Evolutionary conservation across 2,888 invertebrate genomes (phyloP), one percentile per base, ranked within the genome.

Genomic region (Mermis nigrescens): DNA sequence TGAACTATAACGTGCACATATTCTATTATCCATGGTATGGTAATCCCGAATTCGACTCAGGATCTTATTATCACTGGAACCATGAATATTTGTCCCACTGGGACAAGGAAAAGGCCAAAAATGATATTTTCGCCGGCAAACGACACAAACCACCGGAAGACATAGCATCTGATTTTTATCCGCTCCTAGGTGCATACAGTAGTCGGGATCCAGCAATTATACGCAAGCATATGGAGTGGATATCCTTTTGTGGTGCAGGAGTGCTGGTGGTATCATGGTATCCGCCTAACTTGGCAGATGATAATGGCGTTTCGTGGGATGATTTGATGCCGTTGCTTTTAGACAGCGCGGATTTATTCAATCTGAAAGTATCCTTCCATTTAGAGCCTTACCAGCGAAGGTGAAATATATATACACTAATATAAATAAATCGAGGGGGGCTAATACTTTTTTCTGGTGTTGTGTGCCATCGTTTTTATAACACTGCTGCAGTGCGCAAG

Each of bases 251-350:
- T 55, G 80, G 81, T 57, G 2, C 63, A 76, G 81, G 81, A 46
- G 81, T 81, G 12, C 66, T 81, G 7, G 75, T 77, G 2, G 75
- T 79, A 15, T 80, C 76, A 31, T 82, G 75, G 81, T 79, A 76
- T 62, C 80, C 80, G 26, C 74, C 76, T 15, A 72, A 64, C 7
- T 27, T 60, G 62, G 67, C 68, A 2, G 74, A 74, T 62, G 66
- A 66, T 1, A 61, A 70, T 28, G 73, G 74, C 2, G 60, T 63
- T 29, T 64, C 72, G 19, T 65, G 67, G 38, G 73, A 74, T 62
- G 54, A 61, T 26, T 57, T 73, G 15, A 66, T 73, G 38, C 68
- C 70, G 3, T 46, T 59, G 0, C 59, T 75, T 31, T 60, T 76
- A 51, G 70, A 74, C 59, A 62, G 62, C 22, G 73, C 75, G 45